Conservation (phyloP, 1,140 invertebrate genomes). For the Drosophila navojoa region DNA sequence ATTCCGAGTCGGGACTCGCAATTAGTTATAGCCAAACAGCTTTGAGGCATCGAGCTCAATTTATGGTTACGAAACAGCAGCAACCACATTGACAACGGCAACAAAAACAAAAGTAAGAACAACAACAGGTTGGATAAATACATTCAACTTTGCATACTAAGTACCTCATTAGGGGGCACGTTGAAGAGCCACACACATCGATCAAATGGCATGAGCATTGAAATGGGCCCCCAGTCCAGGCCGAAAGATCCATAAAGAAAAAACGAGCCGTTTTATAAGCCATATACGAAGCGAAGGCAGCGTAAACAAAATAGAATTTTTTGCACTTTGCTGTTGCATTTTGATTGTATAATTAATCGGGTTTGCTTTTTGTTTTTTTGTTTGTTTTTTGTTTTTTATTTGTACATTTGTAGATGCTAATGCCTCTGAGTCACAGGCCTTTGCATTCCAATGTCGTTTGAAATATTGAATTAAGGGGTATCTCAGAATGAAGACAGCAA, state of each 20-base stretch:
- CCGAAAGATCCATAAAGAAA: constrained; percentile 45
- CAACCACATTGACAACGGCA: neutral
- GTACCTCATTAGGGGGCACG: constrained; percentile 71
- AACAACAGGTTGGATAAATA: constrained; percentile 45
- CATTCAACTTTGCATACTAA: constrained; percentile 70
- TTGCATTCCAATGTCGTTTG: neutral
- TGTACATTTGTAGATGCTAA: neutral
- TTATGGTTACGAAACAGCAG: constrained; percentile 39
- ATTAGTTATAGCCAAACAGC: constrained; percentile 59
- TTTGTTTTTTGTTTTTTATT: constrained; percentile 7
- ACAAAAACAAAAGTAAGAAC: constrained; percentile 24
- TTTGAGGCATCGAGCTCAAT: constrained; percentile 63
- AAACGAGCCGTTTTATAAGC: constrained; percentile 41
- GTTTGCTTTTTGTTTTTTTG: constrained; percentile 13
- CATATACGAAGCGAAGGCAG: constrained; percentile 34
- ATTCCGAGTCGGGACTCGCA: constrained; percentile 31
- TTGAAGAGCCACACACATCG: constrained; percentile 71
- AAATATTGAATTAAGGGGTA: neutral
- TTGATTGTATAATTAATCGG: constrained; percentile 64
- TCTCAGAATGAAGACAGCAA: neutral
- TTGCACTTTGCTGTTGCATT: constrained; percentile 63
- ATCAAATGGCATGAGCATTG: constrained; percentile 17
- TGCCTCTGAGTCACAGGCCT: constrained; percentile 45
- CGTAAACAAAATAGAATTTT: constrained; percentile 63
- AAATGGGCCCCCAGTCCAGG: constrained; percentile 1